phyloP scores from a whole-genome alignment of 2,888 invertebrate genomes.

The Dysmachus trigonus region DNA sequence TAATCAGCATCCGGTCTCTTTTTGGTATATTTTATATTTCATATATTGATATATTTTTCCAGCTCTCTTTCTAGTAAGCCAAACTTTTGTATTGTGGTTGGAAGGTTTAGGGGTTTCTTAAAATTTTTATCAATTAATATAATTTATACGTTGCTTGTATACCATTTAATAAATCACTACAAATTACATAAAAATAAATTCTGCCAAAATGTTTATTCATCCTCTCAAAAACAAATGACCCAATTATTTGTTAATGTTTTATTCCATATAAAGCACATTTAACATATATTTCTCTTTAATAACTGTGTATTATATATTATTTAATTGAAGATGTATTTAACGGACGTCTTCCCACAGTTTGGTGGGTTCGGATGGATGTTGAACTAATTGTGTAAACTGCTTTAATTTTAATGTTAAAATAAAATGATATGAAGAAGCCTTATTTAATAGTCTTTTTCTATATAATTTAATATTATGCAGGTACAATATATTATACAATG shows the following conservation, averaged over 20 bases:
- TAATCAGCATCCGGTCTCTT: too few relatives aligned
- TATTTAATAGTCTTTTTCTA: not conserved
- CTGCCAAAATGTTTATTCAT: not conserved
- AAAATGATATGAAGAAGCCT: not conserved
- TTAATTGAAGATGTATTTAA: not conserved
- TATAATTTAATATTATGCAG: not conserved
- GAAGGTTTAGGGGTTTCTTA: too few relatives aligned
- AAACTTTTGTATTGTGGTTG: too few relatives aligned
- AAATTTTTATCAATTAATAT: too few relatives aligned
- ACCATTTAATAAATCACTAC: not conserved
- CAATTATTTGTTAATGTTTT: not conserved
- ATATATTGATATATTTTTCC: too few relatives aligned
- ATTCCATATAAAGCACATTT: slow-evolving; percentile 28
- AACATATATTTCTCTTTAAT: not conserved
- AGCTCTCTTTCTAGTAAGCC: too few relatives aligned
- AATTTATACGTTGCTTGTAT: too few relatives aligned
- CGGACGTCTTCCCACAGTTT: slow-evolving; percentile 2
- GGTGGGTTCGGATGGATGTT: not conserved
- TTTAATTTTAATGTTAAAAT: too few relatives aligned
- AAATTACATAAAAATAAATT: not conserved
- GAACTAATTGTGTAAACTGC: not conserved
- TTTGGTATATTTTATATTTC: too few relatives aligned
- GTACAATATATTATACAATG: not conserved
- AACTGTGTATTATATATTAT: not conserved
- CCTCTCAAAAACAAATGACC: not conserved